phyloP scores from a whole-genome alignment of 2,113 vertebrate species.

The Eptatretus burgeri region DNA sequence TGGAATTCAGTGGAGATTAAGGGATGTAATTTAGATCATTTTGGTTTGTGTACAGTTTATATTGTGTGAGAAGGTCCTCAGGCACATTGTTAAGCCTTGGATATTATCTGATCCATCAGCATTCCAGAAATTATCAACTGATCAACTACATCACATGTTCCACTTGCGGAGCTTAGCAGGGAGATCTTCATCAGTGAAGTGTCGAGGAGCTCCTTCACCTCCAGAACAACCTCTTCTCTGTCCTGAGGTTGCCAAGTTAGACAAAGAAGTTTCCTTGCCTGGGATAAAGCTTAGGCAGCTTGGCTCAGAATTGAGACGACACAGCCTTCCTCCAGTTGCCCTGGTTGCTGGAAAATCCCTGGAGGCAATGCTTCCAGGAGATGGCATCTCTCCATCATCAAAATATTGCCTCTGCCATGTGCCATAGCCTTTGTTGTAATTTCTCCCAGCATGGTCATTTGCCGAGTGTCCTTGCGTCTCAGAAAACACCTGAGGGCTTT shows the following conservation, averaged over 20 bases:
- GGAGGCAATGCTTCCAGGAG: neutral
- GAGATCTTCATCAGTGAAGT: slow-evolving; percentile 72
- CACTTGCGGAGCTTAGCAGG: slow-evolving; percentile 90
- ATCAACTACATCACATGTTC: slow-evolving; percentile 18
- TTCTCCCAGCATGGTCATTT: slow-evolving; percentile 29
- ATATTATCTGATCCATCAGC: too few species aligned
- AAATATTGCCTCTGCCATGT: too few species aligned
- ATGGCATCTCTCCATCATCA: neutral
- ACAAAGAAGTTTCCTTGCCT: neutral
- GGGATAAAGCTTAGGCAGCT: slow-evolving; percentile 15
- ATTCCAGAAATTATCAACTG: too few species aligned
- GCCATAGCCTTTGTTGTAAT: slow-evolving; percentile 17
- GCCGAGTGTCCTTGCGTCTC: slow-evolving; percentile 45
- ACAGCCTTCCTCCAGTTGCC: slow-evolving; percentile 48
- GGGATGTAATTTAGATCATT: too few species aligned
- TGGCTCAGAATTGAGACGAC: slow-evolving; percentile 89
- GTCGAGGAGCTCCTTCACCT: slow-evolving; percentile 30
- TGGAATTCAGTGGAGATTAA: too few species aligned
- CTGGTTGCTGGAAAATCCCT: slow-evolving; percentile 44
- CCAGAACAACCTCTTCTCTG: neutral
- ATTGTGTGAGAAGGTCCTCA: too few species aligned
- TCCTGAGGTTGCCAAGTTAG: neutral
- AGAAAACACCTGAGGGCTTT: slow-evolving; percentile 70
- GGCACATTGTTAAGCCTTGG: too few species aligned
- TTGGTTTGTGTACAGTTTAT: too few species aligned